Evolutionary conservation across 2,797 vertebrate species (phyloP), one percentile per base, ranked within the genome.

Genomic region (Anabacerthia variegaticeps): DNA sequence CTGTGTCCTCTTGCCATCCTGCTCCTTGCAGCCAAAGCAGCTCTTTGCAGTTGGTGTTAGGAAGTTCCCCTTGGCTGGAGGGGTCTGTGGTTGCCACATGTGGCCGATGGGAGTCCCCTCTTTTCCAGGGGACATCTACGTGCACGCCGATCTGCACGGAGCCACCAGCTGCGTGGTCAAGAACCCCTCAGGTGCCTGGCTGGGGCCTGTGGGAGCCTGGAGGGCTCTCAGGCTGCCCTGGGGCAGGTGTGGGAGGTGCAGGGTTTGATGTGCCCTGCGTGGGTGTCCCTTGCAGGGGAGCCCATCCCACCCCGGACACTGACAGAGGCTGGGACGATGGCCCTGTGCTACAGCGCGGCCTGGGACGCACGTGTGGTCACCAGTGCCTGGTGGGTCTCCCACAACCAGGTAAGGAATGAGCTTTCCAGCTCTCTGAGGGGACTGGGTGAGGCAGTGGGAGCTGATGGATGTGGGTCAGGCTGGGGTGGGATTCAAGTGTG

Each of bases 381-480:
- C 92, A 99, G 99, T 10, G 99, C 99, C 62, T 99, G 99, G 99
- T 99, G 99, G 99, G 99, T 99, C 92, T 98, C 99, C 96, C 99
- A 99, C 97, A 98, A 99, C 96, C 99, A 99, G 99, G 99, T 99
- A 88, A 98, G 98, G 32, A 0, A 24, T 9, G 41, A 28, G 28
- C 54, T 46, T 2, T 6, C 8, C 51, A 23, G 58, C 4, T 15
- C n/a, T 46, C 36, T 43, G 80, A 5, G 51, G 52, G 68, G 34
- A 0, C 0, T 15, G 78, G 27, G 0, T 3, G 0, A 6, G 34
- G 32, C 3, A 11, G 15, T 32, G 48, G 80, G 41, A 12, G 10
- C 46, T 12, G 23, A 0, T 3, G 58, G 46, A 13, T 9, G 63
- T 0, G 18, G 55, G 20, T 32, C 55, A 26, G 0, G 20, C 3